Evolutionary conservation across 2,113 vertebrate species (phyloP).

Genomic region (Melanocharis versteri): DNA sequence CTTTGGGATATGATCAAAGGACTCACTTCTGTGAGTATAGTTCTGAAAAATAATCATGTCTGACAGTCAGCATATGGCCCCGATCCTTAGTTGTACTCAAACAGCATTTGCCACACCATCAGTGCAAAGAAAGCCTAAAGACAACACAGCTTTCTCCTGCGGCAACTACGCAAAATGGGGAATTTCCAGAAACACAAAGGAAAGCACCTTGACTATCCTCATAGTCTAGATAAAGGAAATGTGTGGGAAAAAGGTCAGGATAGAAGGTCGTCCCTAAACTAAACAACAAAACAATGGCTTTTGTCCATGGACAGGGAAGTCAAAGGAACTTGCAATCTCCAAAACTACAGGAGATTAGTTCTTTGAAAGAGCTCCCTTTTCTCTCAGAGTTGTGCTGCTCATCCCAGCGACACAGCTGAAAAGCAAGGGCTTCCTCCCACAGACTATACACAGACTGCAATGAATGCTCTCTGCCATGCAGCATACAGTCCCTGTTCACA

Average conservation of each 20-base stretch:
- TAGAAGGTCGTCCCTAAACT: neutral
- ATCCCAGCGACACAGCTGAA: neutral
- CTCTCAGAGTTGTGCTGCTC: neutral
- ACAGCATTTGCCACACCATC: neutral
- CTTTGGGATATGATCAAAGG: conserved; percentile 51
- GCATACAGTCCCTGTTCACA: neutral
- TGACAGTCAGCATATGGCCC: conserved; percentile 36
- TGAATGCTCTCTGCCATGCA: neutral
- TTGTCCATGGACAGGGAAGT: neutral
- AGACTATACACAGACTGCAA: neutral
- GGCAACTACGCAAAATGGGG: accelerated
- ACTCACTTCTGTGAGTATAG: conserved; percentile 19
- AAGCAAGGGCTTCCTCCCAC: neutral
- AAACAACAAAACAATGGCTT: neutral
- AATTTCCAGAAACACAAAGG: neutral
- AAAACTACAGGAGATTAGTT: neutral
- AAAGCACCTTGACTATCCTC: neutral
- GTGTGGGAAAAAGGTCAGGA: neutral
- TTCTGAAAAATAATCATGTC: conserved; percentile 39
- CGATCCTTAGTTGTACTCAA: neutral
- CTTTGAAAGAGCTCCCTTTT: neutral
- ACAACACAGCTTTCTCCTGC: neutral
- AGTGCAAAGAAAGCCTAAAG: neutral
- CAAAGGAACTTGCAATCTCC: neutral
- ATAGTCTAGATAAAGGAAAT: neutral